phyloP scores from a whole-genome alignment of 2,113 vertebrate genomes.

The Paracanthobrama guichenoti region DNA sequence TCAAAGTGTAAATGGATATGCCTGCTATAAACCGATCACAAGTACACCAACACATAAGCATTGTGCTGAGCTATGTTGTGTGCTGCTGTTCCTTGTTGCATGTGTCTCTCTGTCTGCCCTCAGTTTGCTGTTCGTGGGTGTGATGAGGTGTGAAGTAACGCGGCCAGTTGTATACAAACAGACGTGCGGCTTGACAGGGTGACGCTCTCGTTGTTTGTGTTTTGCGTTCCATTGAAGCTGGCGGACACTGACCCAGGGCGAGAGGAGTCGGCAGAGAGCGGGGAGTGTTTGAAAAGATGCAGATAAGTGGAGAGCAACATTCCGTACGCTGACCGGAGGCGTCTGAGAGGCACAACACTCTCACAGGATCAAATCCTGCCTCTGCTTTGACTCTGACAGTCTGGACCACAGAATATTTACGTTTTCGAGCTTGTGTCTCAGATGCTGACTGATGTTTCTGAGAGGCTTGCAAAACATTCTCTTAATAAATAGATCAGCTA shows the following conservation, averaged over 20 bases:
- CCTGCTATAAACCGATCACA: neutral
- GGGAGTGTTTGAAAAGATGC: slow-evolving; percentile 55
- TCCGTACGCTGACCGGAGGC: slow-evolving; percentile 39
- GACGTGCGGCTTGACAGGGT: slow-evolving; percentile 41
- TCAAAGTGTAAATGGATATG: neutral
- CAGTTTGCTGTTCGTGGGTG: slow-evolving; percentile 10
- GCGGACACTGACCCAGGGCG: slow-evolving; percentile 49
- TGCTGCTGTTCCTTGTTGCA: neutral
- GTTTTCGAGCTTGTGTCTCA: neutral
- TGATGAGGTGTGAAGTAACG: slow-evolving; percentile 58
- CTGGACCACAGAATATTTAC: neutral
- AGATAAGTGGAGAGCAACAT: slow-evolving; percentile 59
- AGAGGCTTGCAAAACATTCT: neutral
- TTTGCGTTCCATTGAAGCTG: slow-evolving; percentile 53
- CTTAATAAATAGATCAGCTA: too few relatives aligned
- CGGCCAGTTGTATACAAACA: slow-evolving; percentile 61
- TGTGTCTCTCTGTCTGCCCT: neutral
- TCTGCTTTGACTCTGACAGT: slow-evolving; percentile 7
- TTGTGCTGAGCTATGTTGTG: neutral
- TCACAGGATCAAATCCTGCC: slow-evolving; percentile 40
- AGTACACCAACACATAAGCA: neutral
- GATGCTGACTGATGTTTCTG: slow-evolving; percentile 6
- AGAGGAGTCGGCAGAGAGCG: slow-evolving; percentile 45
- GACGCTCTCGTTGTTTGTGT: slow-evolving; percentile 56
- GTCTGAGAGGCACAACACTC: slow-evolving; percentile 41